Evolutionary conservation across 2,888 invertebrate species (phyloP), one percentile per base, ranked within the genome.

Genomic region (Tetanocera ferruginea): DNA sequence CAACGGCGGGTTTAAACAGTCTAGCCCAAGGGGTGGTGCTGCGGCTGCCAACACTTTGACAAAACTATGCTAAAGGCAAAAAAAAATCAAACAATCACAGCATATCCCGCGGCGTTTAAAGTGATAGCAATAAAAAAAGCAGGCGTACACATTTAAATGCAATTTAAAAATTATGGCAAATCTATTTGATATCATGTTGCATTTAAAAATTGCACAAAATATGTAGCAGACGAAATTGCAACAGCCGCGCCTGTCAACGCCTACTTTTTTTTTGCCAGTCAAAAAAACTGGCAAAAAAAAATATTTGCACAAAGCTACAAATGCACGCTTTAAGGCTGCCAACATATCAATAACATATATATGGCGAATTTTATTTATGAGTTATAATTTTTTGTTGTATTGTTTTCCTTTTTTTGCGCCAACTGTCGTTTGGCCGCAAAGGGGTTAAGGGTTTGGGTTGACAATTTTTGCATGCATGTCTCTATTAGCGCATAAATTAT

Each of bases 1-100:
- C 34, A n/a, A 64, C 49, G 28, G 28, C n/a, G 51, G 51, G 69
- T 28, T 69, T 49, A 51, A 25, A 69, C 8, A 17, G 28, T 28
- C 4, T 51, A 51, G 43, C 69, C 69, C 51, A 69, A 69, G 69
- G 69, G 43, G 69, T 69, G 49, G 69, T 14, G 28, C 25, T 69
- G 69, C 69, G 69, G 69, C 28, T 69, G 69, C 51, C 69, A 69
- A 51, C 69, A 69, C 64, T 64, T 64, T 14, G 49, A 67, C 67
- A 14, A 17, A 69, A 6, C 25, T 23, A 0, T 49, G 37, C 49
- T 11, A 1, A 66, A n/a, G 49, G 49, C 9, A 19, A 25, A 62
- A 28, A 62, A 28, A 62, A 62, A 34, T 14, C 3, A 49, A 43
- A 67, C n/a, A 67, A 51, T 43, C 14, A 4, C 14, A 43, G 43